phyloP scores from a whole-genome alignment of 2,888 invertebrate genomes.

The Blomia tropicalis region DNA sequence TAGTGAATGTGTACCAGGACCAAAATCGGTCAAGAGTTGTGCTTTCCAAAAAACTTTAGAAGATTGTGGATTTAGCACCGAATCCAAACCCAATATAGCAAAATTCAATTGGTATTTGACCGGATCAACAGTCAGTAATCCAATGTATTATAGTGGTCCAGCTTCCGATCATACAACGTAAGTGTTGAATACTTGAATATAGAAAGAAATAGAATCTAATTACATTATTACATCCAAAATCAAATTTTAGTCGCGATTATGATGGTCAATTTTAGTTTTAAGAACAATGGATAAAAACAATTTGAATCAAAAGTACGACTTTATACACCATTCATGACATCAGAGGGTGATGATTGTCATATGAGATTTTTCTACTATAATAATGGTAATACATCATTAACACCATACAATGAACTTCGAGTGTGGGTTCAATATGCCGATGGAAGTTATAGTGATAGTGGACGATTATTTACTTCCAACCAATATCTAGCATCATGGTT shows the following conservation, averaged over 20 bases:
- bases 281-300: constrained; percentile 1
- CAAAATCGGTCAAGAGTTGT: background rate
- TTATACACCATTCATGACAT: background rate
- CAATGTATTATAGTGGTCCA: background rate
- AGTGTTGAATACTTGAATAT: too few relatives aligned
- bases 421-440: constrained; percentile 9
- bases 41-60: background rate
- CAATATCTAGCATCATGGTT: background rate
- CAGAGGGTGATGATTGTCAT: background rate
- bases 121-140: background rate
- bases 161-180: background rate
- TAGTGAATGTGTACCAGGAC: background rate
- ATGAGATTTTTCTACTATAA: constrained; percentile 4
- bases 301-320: background rate
- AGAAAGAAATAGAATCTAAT: too few relatives aligned
- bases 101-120: background rate
- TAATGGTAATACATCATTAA: background rate
- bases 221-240: too few relatives aligned
- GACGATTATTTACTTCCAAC: background rate
- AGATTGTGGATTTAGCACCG: background rate
- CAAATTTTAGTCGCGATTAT: too few relatives aligned
- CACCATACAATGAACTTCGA: background rate
- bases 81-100: background rate
- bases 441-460: background rate
- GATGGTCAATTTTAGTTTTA: too few relatives aligned